Conservation (phyloP, 2,797 vertebrate species). For the Discoglossus pictus region DNA sequence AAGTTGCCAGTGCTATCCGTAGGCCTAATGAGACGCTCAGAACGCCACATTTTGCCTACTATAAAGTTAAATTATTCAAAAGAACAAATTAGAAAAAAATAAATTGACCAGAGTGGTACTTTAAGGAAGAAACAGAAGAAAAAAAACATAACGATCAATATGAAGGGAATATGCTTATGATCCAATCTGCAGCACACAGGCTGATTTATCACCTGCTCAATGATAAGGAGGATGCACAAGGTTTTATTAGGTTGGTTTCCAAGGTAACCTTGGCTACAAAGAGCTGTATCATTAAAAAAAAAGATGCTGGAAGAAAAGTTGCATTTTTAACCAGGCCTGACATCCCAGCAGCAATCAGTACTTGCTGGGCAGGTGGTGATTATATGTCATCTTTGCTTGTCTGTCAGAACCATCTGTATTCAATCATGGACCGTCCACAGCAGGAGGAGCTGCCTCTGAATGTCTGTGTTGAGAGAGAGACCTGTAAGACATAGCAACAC, state of each 20-base stretch:
- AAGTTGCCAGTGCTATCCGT: no score
- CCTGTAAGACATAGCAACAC: not conserved
- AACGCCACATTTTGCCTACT: no score
- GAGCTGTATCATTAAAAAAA: constrained; percentile 16
- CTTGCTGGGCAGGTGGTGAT: constrained; percentile 31
- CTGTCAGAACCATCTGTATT: constrained; percentile 23
- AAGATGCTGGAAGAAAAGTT: constrained; percentile 1
- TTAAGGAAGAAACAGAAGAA: not conserved
- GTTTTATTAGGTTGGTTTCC: constrained; percentile 25
- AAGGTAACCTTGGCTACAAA: constrained; percentile 19
- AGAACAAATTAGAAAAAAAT: no score
- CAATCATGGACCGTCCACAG: constrained; percentile 22
- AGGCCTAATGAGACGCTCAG: no score
- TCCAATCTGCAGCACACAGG: not conserved
- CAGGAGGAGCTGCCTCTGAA: not conserved
- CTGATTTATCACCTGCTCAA: constrained; percentile 42
- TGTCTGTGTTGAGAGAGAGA: not conserved
- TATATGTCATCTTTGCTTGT: constrained; percentile 9
- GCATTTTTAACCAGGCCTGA: constrained; percentile 29
- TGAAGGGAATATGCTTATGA: constrained; percentile 6
- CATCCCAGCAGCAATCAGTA: constrained; percentile 22
- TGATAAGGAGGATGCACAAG: constrained; percentile 18
- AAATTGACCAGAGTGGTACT: no score
- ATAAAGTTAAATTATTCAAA: no score
- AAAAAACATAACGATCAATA: constrained; percentile 14